Base-by-base conservation (phyloP, 1,140 invertebrate species). In the Drosophila rufa region DNA sequence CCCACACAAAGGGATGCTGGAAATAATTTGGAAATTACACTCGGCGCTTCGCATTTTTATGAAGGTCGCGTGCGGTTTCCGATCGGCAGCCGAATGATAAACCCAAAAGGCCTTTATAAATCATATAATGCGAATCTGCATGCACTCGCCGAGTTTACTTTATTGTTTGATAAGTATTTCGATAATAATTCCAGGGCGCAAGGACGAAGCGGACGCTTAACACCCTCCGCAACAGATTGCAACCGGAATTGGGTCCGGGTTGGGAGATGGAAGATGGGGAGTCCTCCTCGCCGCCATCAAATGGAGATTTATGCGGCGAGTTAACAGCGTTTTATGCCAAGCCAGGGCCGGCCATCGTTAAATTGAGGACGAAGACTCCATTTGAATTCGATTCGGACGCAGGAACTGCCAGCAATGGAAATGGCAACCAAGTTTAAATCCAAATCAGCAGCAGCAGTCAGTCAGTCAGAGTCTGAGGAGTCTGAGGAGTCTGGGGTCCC, bases 151-250 rank as follows among this genome's bases (percentile, higher is more conserved):
- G 55, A 51, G 66, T 79, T 79, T 71, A 51, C 68, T 87, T 87
- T 87, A 87, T 87, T 89, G 84, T 84, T 89, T 87, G 84, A 89
- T 89, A 89, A 89, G 81, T 89, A 90, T 90, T 90, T 78, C 79
- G 84, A 87, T 87, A 90, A 90, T 87, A 90, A 84, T 80, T 58
- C 43, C 27, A 25, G 8, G 42, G 38, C 55, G 22, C 69, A 60
- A 71, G 67, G 70, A 71, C 69, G 51, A 19, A 36, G 12, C 57
- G 17, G 22, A 30, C 77, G 78, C 79, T 80, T 85, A 85, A 84
- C 81, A 85, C 81, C 81, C 71, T 36, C 43, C 30, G 60, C 64
- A 61, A 69, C 53, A 57, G 47, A 67, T 69, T 62, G 58, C 22
- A 27, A 43, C 25, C 40, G 64, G 42, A 45, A 33, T 50, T 67